Evolutionary conservation across 2,113 vertebrate genomes (phyloP), one percentile per base, ranked within the genome.

Genomic region (Antennarius striatus): DNA sequence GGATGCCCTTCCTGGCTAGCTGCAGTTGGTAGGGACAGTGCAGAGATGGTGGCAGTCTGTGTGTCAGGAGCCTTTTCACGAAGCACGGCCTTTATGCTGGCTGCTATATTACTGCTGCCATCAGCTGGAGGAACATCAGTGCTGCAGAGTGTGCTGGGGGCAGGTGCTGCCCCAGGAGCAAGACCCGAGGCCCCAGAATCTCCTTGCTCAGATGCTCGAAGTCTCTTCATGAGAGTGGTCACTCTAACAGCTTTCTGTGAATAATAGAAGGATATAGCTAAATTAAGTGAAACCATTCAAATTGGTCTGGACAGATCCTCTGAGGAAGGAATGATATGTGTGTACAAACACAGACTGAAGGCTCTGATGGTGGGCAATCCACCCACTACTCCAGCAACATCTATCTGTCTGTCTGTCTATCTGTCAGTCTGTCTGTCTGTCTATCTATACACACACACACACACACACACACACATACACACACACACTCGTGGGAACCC

Each of bases 201-300:
- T 0, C 93, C 91, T 82, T 95, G 96, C 75, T 99, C 96, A 0
- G 96, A 93, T 0, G 95, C 96, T 56, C 96, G 90, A 49, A 98
- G 95, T 55, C 96, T 94, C 84, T 98, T 98, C 97, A 99, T 99
- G 76, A 99, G 93, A 12, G 97, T 99, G 73, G 97, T 99, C 68
- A 99, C 96, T 83, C 97, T 90, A 16, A 98, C 96, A 12, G 97
- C 96, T 93, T 99, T 99, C 97, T 99, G 91, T 40, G 56, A 81
- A 54, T 53, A 17, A 30, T 1, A 10, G 60, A 40, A 13, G 52
- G 16, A 75, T 1, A 39, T 4, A 13, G n/a, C 7, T 48, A 42
- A 39, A 11, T 43, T 43, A 43, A 43, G 10, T 15, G 32, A 36
- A 36, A 36, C 32, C 32, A 36, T 36, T 36, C 32, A 36, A 36